These are phyloP conservation scores for Ashinkailepas kermadecensis DNA, from an alignment of 2,888 invertebrate genomes.

Conservation along the genomic window DNA sequence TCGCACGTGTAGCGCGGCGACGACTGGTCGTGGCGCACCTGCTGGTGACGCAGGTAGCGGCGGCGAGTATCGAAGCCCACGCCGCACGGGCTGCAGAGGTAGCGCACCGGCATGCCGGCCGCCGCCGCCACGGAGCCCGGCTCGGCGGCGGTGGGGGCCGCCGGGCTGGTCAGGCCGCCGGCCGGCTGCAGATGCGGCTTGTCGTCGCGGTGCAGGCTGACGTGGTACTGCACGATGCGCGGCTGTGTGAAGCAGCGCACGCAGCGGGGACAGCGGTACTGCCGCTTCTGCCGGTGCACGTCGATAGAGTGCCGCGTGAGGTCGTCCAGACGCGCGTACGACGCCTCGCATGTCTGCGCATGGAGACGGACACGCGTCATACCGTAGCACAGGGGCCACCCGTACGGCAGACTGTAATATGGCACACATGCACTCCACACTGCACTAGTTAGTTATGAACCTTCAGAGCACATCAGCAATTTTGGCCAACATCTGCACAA, in stretches of 20 bases:
- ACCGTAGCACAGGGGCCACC: too few relatives aligned
- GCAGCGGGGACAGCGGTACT: conserved; percentile 43
- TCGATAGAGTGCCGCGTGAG: conserved; percentile 34
- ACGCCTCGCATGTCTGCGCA: not conserved
- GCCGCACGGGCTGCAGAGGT: not conserved
- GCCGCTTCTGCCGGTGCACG: conserved; percentile 48
- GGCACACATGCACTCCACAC: too few relatives aligned
- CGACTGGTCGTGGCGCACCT: not conserved
- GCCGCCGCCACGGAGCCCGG: not conserved
- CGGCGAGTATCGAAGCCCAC: not conserved
- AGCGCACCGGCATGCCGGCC: not conserved
- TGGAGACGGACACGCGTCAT: too few relatives aligned
- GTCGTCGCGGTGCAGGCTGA: not conserved
- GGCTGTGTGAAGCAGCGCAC: not conserved
- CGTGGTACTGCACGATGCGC: not conserved
- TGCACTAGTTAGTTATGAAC: too few relatives aligned
- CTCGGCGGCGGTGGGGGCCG: too few relatives aligned
- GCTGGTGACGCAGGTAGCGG: not conserved
- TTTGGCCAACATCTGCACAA: too few relatives aligned
- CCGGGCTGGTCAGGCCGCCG: not conserved
- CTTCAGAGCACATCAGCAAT: too few relatives aligned
- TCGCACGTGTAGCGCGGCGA: not conserved
- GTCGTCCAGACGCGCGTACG: not conserved
- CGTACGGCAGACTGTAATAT: too few relatives aligned
- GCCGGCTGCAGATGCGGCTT: not conserved